Base-by-base conservation (phyloP, 2,888 invertebrate species). In the Oasisia sp. region DNA sequence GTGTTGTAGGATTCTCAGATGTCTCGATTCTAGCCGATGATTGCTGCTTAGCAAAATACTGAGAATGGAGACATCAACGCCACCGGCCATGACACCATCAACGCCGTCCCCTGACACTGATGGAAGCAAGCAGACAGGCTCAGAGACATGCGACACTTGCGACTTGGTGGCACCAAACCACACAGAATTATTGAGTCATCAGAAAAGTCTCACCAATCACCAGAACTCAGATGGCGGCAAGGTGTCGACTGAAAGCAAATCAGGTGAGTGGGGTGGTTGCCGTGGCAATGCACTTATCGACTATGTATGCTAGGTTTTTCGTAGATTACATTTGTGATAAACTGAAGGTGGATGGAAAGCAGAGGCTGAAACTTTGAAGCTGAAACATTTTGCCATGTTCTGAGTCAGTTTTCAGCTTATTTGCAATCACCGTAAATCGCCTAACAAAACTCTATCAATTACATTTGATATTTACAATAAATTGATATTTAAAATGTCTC, bases 11-110 rank as follows among this genome's bases (percentile, higher is more conserved):
- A 74, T 27, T 50, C 14, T 27, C 74, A 27, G n/a, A 74, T n/a
- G 74, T 27, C 74, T 27, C 27, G 74, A 74, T n/a, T 27, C 74
- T 74, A 74, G 74, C 74, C 0, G 27, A 74, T 74, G 74, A 74
- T 7, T 7, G 27, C 7, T 2, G 19, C 27, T 19, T 74, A 74
- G 14, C 27, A 74, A 19, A 27, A 27, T n/a, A 27, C 74, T 74
- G n/a, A 74, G 74, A 74, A 74, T 74, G 74, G 74, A 74, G 74
- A 74, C 74, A 74, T n/a, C 74, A 27, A 74, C 74, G 19, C 74
- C 74, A 74, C 74, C 3, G 27, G 74, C 56, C 56, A 56, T 74
- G 27, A 74, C 74, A 7, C 74, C n/a, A 27, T 74, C 74, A 19
- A 27, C 74, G 74, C 27, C 74, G 27, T 74, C 74, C 27, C 27